Percentiles rank a stretch among this genome's conserved stretches.
phyloP scores from a whole-genome alignment of 2,888 invertebrate genomes.

The Oegoconia quadripuncta region DNA sequence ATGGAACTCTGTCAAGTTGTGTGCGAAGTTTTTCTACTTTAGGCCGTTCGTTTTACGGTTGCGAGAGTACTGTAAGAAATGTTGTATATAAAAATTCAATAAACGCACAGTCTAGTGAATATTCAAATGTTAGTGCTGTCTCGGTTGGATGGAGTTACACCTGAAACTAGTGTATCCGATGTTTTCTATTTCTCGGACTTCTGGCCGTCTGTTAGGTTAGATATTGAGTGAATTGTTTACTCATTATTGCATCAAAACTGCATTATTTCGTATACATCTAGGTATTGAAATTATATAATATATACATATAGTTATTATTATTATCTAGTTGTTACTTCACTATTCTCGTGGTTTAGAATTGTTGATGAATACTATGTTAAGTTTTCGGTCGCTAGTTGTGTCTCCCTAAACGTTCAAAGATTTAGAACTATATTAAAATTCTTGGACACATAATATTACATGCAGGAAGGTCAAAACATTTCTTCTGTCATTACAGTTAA shows the following conservation, averaged over 20 bases:
- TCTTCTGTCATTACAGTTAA: not conserved
- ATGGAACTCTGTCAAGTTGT: slow-evolving; percentile 39
- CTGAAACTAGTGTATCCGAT: slow-evolving; percentile 57
- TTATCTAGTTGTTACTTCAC: slow-evolving; percentile 55
- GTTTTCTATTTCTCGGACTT: slow-evolving; percentile 60
- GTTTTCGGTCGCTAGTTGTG: slow-evolving; percentile 62
- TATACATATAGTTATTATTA: slow-evolving; percentile 51
- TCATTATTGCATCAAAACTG: slow-evolving; percentile 32
- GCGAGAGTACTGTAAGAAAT: slow-evolving; percentile 48
- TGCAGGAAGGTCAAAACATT: not conserved
- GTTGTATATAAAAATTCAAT: slow-evolving; percentile 75
- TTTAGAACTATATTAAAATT: too few relatives aligned
- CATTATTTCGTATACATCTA: slow-evolving; percentile 52
- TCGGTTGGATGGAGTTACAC: slow-evolving; percentile 63
- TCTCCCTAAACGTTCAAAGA: not conserved
- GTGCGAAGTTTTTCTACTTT: slow-evolving; percentile 48
- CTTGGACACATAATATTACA: too few relatives aligned
- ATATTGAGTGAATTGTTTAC: slow-evolving; percentile 56
- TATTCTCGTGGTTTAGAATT: slow-evolving; percentile 46
- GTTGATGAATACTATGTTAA: slow-evolving; percentile 54
- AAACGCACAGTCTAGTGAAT: slow-evolving; percentile 78
- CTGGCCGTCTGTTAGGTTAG: slow-evolving; percentile 65
- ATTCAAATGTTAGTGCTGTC: slow-evolving; percentile 72
- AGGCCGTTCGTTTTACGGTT: slow-evolving; percentile 45
- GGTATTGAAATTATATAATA: slow-evolving; percentile 44